Conservation (phyloP, 2,113 vertebrate genomes). For the Nesogale talazaci region DNA sequence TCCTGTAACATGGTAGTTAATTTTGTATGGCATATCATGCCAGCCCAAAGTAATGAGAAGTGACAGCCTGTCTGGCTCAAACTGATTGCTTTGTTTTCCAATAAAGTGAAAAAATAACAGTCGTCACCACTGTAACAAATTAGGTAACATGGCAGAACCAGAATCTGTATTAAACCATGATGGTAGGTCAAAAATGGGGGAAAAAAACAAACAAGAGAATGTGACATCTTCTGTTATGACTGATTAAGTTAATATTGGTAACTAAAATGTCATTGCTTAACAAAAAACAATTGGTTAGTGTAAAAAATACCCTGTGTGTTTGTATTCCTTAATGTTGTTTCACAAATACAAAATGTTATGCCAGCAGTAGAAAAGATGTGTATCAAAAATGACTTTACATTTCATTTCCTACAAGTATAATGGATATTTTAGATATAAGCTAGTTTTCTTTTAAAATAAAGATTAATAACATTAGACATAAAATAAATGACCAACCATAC, state of each 20-base stretch:
- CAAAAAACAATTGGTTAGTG: background rate
- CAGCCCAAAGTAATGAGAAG: slow-evolving; percentile 78
- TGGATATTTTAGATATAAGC: too few relatives aligned
- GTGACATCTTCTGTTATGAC: background rate
- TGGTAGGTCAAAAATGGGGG: slow-evolving; percentile 15
- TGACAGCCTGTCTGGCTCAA: slow-evolving; percentile 79
- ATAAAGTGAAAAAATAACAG: slow-evolving; percentile 71
- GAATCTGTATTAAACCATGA: slow-evolving; percentile 27
- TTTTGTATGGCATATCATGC: slow-evolving; percentile 77
- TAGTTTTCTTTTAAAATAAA: too few relatives aligned
- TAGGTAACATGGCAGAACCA: slow-evolving; percentile 45
- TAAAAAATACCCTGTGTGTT: background rate
- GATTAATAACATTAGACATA: too few relatives aligned
- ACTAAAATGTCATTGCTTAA: background rate
- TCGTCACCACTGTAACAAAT: slow-evolving; percentile 47
- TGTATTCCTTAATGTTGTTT: background rate
- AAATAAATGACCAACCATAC: too few relatives aligned
- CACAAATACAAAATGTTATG: background rate
- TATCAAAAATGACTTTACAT: background rate
- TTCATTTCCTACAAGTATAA: background rate
- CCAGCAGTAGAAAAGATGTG: background rate
- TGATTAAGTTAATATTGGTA: background rate
- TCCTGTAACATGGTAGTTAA: slow-evolving; percentile 64
- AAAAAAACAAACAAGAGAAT: background rate
- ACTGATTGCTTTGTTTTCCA: slow-evolving; percentile 72